phyloP scores from a whole-genome alignment of 1,140 invertebrate genomes.

The Eumeta japonica region DNA sequence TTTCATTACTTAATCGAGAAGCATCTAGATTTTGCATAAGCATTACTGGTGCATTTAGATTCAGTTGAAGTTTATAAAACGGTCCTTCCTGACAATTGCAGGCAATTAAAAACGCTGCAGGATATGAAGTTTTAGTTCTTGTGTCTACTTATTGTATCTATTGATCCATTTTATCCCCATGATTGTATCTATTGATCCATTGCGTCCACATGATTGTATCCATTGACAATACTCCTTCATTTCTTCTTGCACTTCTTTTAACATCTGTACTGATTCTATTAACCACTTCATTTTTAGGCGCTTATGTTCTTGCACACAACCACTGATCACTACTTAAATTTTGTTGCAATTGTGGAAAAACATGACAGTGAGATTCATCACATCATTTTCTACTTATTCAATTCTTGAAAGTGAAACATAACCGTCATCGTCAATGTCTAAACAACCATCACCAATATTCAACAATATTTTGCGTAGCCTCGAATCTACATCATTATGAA shows the following conservation, averaged over 20 bases:
- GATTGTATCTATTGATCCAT: no score
- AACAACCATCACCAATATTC: no score
- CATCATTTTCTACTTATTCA: no score
- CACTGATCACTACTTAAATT: constrained; percentile 16
- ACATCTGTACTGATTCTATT: constrained; percentile 23
- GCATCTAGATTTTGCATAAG: constrained; percentile 10
- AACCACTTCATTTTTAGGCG: no score
- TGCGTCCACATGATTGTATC: constrained; percentile 17
- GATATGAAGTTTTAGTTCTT: constrained; percentile 12
- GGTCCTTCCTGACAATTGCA: constrained; percentile 17
- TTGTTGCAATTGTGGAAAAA: constrained; percentile 18
- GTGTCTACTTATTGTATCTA: no score
- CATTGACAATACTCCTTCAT: constrained; percentile 13
- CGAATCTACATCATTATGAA: no score
- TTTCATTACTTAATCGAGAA: constrained; percentile 7
- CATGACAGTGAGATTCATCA: no score
- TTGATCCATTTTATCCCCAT: no score
- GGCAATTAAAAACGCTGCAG: constrained; percentile 20
- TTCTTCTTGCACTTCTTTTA: constrained; percentile 8
- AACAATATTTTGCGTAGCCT: no score
- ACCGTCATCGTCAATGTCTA: no score
- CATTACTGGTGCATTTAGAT: constrained; percentile 8
- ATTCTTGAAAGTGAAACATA: no score
- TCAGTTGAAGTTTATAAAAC: constrained; percentile 15
- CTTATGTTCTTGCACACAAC: constrained; percentile 18